Conservation (phyloP, 1,140 invertebrate genomes). For the Drosophila bipectinata region DNA sequence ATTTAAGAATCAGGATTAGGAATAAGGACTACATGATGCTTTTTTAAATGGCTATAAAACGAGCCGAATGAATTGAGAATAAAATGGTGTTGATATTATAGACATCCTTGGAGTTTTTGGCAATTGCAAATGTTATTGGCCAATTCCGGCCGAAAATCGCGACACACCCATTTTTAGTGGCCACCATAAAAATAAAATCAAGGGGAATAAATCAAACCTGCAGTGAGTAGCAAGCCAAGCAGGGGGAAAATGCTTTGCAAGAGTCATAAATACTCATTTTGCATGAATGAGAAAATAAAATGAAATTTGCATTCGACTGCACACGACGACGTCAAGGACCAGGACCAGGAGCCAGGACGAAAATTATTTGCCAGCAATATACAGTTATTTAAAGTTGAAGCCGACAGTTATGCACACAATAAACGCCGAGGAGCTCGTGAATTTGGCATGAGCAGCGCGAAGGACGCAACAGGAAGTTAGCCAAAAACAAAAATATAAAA, state of each 20-base stretch:
- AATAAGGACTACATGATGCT: not conserved
- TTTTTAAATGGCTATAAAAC: not conserved
- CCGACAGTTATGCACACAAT: constrained; percentile 78
- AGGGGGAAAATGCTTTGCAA: constrained; percentile 21
- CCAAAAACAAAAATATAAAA: constrained; percentile 24
- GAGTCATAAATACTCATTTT: constrained; percentile 72
- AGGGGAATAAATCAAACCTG: constrained; percentile 32
- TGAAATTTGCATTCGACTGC: constrained; percentile 78
- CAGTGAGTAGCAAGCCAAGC: not conserved
- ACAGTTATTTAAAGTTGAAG: constrained; percentile 55
- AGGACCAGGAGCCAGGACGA: constrained; percentile 4
- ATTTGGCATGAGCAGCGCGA: constrained; percentile 64
- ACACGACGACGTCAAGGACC: constrained; percentile 28
- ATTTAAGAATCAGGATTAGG: constrained; percentile 17
- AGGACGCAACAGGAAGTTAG: constrained; percentile 64
- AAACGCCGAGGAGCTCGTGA: constrained; percentile 70
- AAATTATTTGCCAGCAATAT: constrained; percentile 75
- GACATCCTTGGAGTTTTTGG: not conserved
- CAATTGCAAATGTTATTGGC: constrained; percentile 7
- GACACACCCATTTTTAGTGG: constrained; percentile 23
- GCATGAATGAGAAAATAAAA: constrained; percentile 79
- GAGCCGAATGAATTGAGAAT: not conserved
- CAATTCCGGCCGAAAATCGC: not conserved
- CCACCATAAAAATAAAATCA: constrained; percentile 19
- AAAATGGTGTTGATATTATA: not conserved